Base-by-base conservation (phyloP, 2,797 vertebrate species). In the Tolypeutes matacus region DNA sequence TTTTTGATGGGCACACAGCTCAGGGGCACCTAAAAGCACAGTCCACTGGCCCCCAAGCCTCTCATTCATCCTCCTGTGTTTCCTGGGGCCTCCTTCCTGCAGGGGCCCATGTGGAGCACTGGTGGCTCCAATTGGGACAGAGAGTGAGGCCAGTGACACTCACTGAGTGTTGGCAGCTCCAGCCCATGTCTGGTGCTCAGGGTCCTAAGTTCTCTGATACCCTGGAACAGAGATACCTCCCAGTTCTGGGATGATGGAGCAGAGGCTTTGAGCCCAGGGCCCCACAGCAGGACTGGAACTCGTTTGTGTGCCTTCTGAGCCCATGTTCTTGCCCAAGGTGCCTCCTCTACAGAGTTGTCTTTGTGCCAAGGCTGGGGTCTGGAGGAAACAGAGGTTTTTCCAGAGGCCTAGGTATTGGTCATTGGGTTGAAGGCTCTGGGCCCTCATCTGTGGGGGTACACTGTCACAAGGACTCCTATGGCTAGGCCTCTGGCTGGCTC, bases 271-370 rank as follows among this genome's bases (percentile, higher is more conserved):
- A 65, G 11, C 27, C 4, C 46, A 0, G 31, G 7, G 21, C 36
- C 49, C 15, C 42, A 46, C 1, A 25, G 56, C 51, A 73, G 25
- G 27, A 11, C 29, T 0, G 17, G 64, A 27, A 36, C 39, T 20
- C 0, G 42, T 46, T 20, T 5, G 1, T 25, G 8, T 2, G n/a
- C 31, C 18, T 51, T 20, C 60, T 5, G 53, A 36, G 15, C 15
- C 4, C 0, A 10, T 65, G 18, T n/a, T 70, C 29, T 34, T 67
- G 4, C 3, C 12, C 1, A 0, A 13, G 25, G 7, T 46, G 0
- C 53, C 0, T 0, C 0, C 70, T 56, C 15, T 29, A 25, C 21
- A 69, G 34, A 7, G 58, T n/a, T 39, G 83, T 67, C 53, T 49
- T 77, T 60, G 5, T 42, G 75, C 12, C 11, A 10, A 7, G 36